Evolutionary conservation across 2,113 vertebrate genomes (phyloP).

Genomic region (Vidua chalybeata): DNA sequence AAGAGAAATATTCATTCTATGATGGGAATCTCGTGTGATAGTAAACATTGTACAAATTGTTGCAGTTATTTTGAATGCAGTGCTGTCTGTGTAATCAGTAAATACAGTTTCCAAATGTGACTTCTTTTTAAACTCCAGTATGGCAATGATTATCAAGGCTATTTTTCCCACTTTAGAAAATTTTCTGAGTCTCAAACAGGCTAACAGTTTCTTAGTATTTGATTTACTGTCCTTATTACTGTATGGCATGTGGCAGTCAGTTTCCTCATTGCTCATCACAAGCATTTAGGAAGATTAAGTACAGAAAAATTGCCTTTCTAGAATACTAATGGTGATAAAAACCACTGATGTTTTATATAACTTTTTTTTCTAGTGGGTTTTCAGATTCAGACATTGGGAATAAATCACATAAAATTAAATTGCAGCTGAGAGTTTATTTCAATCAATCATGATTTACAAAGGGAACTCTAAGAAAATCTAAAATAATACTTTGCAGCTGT

Average conservation of each 20-base stretch:
- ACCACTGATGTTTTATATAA: neutral
- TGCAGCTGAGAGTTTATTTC: constrained; percentile 26
- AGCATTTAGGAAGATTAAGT: neutral
- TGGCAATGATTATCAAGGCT: neutral
- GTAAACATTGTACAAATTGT: neutral
- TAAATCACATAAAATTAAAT: constrained; percentile 17
- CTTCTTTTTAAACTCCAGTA: neutral
- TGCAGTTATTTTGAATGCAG: constrained; percentile 9
- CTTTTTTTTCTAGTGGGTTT: neutral
- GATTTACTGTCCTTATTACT: neutral
- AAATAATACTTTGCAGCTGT: neutral
- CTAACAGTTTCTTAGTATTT: neutral
- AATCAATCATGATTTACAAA: constrained; percentile 16
- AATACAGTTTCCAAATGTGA: neutral
- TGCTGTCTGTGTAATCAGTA: neutral
- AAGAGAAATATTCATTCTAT: neutral
- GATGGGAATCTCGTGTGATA: neutral
- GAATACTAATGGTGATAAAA: neutral
- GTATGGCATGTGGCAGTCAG: neutral
- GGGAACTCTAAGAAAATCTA: neutral
- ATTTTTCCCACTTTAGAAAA: neutral
- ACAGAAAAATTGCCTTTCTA: neutral
- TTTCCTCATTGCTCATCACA: neutral
- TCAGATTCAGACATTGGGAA: neutral
- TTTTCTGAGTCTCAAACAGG: neutral